Conservation (phyloP, 2,113 vertebrate species). For the Ptyas mucosa region DNA sequence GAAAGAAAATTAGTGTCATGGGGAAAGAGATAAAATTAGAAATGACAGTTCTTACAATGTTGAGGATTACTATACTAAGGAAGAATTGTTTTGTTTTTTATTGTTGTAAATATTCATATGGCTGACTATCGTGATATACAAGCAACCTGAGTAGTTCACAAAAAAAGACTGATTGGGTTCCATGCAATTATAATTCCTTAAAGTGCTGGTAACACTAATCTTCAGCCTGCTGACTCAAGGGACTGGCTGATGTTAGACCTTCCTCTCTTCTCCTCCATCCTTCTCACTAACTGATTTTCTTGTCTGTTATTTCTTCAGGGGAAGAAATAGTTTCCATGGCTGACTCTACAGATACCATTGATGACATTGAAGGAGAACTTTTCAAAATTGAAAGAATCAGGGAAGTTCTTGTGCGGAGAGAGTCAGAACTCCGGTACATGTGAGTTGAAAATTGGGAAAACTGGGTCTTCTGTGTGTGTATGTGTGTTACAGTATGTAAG, state of each 20-base stretch:
- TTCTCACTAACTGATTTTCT: neutral
- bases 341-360: slow-evolving; percentile 79
- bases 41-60: neutral
- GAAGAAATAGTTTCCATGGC: slow-evolving; percentile 84
- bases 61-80: neutral
- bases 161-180: neutral
- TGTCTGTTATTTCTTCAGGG: slow-evolving; percentile 50
- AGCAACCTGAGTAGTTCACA: neutral
- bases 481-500: neutral
- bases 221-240: neutral
- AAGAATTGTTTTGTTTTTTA: neutral
- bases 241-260: neutral
- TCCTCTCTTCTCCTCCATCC: neutral
- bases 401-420: slow-evolving; percentile 81
- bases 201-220: neutral
- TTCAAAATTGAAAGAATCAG: slow-evolving; percentile 83
- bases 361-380: slow-evolving; percentile 83
- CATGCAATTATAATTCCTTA: neutral
- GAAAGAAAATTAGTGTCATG: neutral
- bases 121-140: neutral
- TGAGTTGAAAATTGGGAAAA: slow-evolving; percentile 59
- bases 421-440: slow-evolving; percentile 88
- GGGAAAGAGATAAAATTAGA: neutral
- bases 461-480: neutral
- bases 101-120: neutral